Conservation (phyloP, 2,797 vertebrate genomes). For the Tapirus indicus region DNA sequence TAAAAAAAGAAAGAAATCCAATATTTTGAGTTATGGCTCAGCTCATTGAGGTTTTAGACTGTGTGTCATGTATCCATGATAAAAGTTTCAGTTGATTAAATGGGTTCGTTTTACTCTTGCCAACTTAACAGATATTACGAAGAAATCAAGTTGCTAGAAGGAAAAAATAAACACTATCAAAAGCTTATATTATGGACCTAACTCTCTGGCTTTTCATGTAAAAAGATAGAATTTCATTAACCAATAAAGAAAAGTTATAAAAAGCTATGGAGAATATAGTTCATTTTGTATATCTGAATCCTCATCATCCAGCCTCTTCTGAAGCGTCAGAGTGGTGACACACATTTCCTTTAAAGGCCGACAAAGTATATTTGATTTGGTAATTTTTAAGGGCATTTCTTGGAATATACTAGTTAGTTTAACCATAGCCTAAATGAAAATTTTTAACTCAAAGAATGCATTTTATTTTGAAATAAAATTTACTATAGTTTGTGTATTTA, state of each 20-base stretch:
- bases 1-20: neutral
- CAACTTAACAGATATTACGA: neutral
- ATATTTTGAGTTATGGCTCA: neutral
- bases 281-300: neutral
- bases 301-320: neutral
- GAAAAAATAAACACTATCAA: neutral
- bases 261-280: neutral
- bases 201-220: neutral
- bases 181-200: neutral
- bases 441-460: neutral
- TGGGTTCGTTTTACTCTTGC: neutral
- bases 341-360: neutral
- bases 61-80: neutral
- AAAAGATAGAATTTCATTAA: neutral
- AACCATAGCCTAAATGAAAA: neutral
- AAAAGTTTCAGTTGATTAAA: neutral
- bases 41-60: neutral
- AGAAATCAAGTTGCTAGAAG: neutral
- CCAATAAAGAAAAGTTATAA: neutral
- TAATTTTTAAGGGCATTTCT: neutral
- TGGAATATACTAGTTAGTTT: neutral
- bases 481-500: neutral
- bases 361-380: neutral
- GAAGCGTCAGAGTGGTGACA: neutral
- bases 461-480: constrained; percentile 49